These are phyloP conservation scores for Nansenia antarctica DNA, from an alignment of 2,113 vertebrate genomes.

Conservation along the genomic window DNA sequence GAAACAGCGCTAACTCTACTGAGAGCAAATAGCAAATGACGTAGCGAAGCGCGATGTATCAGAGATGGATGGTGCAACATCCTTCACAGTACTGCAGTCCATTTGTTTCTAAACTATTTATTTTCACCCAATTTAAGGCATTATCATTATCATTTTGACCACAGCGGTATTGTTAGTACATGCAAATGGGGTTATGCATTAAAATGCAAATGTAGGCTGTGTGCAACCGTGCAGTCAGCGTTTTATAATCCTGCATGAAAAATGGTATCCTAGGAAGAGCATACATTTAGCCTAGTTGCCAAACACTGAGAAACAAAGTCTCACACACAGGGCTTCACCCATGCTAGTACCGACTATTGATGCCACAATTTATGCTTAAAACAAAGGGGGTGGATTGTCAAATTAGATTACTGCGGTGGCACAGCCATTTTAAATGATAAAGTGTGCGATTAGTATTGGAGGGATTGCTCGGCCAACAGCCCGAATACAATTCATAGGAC, in stretches of 20 bases:
- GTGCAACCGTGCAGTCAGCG: slow-evolving; percentile 50
- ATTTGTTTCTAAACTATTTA: slow-evolving; percentile 44
- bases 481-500: too few species aligned
- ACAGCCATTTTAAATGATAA: slow-evolving; percentile 32
- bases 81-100: not conserved
- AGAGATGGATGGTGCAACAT: not conserved
- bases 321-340: not conserved
- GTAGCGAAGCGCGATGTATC: slow-evolving; percentile 22
- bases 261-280: slow-evolving; percentile 35
- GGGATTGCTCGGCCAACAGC: not conserved
- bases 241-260: slow-evolving; percentile 61
- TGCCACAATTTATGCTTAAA: slow-evolving; percentile 41
- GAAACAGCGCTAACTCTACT: slow-evolving; percentile 22
- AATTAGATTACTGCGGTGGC: slow-evolving; percentile 31
- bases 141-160: slow-evolving; percentile 48
- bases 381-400: slow-evolving; percentile 34
- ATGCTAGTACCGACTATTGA: slow-evolving; percentile 30
- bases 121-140: slow-evolving; percentile 38
- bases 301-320: slow-evolving; percentile 37
- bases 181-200: slow-evolving; percentile 58
- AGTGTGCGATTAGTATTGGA: not conserved
- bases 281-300: slow-evolving; percentile 36
- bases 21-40: slow-evolving; percentile 45
- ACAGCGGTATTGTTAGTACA: slow-evolving; percentile 58
- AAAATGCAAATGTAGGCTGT: slow-evolving; percentile 58